These are phyloP conservation scores for Anarrhichthys ocellatus DNA, from an alignment of 2,113 vertebrate species.

Conservation along the genomic window DNA sequence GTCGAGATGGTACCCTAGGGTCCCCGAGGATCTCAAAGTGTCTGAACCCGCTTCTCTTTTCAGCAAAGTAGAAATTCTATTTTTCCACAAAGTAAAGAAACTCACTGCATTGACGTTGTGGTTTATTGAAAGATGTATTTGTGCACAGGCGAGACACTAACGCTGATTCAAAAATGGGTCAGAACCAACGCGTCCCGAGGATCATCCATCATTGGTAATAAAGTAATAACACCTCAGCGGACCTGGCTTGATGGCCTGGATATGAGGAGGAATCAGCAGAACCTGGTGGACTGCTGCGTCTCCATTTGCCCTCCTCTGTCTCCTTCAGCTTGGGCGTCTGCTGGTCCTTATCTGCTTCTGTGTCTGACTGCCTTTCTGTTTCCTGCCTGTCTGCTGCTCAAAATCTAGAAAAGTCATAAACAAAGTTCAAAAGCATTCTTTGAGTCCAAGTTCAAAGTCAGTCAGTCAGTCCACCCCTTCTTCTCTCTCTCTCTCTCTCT, in stretches of 20 bases:
- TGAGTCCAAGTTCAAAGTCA: conserved; percentile 31
- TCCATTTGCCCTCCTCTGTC: conserved; percentile 66
- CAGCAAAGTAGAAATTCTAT: not conserved
- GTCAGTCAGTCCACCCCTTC: conserved; percentile 5
- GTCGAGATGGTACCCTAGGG: too few relatives aligned
- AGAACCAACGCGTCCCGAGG: conserved; percentile 1
- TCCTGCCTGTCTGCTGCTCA: conserved; percentile 13
- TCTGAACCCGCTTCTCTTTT: not conserved
- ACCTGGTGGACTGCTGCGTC: not conserved
- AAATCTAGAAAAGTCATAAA: conserved; percentile 31
- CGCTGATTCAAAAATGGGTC: conserved; percentile 6
- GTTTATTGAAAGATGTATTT: not conserved
- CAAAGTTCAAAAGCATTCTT: conserved; percentile 39
- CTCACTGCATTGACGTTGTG: not conserved
- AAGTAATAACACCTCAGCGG: conserved; percentile 43
- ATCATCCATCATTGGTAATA: conserved; percentile 54
- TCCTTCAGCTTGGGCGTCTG: not conserved
- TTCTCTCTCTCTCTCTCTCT: conserved; percentile 5
- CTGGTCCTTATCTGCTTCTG: not conserved
- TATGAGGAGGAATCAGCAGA: conserved; percentile 13
- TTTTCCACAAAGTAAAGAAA: not conserved
- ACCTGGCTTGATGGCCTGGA: conserved; percentile 2
- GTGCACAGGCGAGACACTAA: not conserved
- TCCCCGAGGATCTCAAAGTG: not conserved
- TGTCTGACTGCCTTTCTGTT: conserved; percentile 62